Evolutionary conservation across 1,140 invertebrate species (phyloP).

Genomic region (Pachyrhynchus sulphureomaculatus): DNA sequence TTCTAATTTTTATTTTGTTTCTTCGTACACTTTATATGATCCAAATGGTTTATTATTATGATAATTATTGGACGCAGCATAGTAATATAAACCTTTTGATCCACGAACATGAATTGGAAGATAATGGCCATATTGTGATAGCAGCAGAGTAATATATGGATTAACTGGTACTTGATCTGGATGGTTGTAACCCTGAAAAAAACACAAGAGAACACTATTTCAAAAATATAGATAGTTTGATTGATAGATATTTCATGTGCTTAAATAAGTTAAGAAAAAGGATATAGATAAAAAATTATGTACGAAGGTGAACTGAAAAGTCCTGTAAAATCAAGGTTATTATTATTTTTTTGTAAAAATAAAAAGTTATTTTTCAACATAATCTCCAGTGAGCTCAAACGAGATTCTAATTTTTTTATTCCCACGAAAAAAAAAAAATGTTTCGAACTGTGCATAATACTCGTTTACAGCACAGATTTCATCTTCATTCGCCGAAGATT

Average conservation of each 20-base stretch:
- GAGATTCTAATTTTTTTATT: no score
- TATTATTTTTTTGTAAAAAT: no score
- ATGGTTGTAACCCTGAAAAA: constrained; percentile 54
- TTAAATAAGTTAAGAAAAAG: neutral
- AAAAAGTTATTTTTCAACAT: no score
- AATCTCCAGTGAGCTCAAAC: no score
- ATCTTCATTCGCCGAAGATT: no score
- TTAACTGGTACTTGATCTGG: constrained; percentile 57
- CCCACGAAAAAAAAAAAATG: no score
- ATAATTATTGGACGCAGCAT: constrained; percentile 62
- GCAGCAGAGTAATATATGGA: constrained; percentile 58
- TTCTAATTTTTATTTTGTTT: constrained; percentile 29
- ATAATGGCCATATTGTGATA: constrained; percentile 64
- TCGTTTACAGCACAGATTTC: no score
- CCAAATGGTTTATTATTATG: constrained; percentile 65
- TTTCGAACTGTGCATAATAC: no score
- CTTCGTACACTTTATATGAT: constrained; percentile 57
- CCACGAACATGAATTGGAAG: constrained; percentile 52
- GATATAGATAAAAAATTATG: no score
- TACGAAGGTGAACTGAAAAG: no score
- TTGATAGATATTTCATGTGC: neutral
- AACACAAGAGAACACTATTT: constrained; percentile 13
- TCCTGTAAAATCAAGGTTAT: no score
- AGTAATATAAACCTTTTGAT: constrained; percentile 59
- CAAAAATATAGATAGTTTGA: neutral